phyloP scores from a whole-genome alignment of 2,888 invertebrate species.

The Rhorus exstirpatorius region DNA sequence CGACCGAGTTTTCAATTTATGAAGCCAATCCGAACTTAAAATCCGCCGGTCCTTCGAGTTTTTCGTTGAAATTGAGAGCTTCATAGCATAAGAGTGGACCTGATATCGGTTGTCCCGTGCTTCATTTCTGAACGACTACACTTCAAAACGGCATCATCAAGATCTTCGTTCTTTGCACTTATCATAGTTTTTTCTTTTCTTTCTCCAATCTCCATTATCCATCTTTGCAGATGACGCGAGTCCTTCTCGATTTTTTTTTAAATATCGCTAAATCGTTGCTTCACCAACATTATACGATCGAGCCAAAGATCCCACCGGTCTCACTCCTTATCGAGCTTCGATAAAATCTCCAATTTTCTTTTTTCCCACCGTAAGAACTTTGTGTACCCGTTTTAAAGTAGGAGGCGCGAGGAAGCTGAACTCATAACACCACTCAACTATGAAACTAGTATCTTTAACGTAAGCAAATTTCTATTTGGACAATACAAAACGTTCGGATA shows the following conservation, averaged over 20 bases:
- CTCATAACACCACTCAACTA: too few relatives aligned
- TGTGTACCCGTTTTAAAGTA: too few relatives aligned
- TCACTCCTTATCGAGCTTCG: not conserved
- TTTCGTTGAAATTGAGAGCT: constrained; percentile 49
- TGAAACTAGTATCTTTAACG: too few relatives aligned
- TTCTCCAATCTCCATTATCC: constrained; percentile 74
- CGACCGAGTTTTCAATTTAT: constrained; percentile 60
- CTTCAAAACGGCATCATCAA: constrained; percentile 75
- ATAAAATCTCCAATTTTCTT: not conserved
- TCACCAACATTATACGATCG: constrained; percentile 74
- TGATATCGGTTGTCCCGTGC: constrained; percentile 74
- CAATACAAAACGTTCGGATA: too few relatives aligned
- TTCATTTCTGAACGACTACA: constrained; percentile 71
- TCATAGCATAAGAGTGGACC: constrained; percentile 52
- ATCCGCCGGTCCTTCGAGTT: constrained; percentile 24
- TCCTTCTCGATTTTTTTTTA: constrained; percentile 70
- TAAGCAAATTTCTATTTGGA: too few relatives aligned
- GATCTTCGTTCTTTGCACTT: constrained; percentile 63
- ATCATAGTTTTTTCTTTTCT: constrained; percentile 73
- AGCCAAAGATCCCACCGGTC: constrained; percentile 35
- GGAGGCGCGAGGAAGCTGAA: too few relatives aligned
- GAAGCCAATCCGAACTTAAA: constrained; percentile 69
- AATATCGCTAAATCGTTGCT: constrained; percentile 74
- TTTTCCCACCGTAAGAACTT: too few relatives aligned
- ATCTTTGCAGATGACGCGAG: constrained; percentile 73